phyloP scores from a whole-genome alignment of 1,140 invertebrate species.

The Cephus cinctus region DNA sequence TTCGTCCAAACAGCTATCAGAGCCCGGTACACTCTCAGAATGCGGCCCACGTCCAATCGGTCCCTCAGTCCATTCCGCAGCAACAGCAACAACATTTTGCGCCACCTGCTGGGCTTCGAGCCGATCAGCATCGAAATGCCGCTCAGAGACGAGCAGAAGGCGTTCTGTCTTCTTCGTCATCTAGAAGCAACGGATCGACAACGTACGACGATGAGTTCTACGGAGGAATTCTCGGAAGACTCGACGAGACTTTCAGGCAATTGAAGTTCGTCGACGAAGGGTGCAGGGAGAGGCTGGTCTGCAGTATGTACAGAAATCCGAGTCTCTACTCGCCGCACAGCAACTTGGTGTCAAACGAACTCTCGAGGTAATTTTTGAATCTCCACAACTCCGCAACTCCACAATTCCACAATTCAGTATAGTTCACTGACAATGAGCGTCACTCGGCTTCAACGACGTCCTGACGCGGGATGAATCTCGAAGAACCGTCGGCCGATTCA shows the following conservation, averaged over 20 bases:
- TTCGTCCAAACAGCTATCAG: too few species aligned
- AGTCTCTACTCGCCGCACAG: slow-evolving; percentile 75
- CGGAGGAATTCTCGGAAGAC: slow-evolving; percentile 69
- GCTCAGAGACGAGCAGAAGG: too few species aligned
- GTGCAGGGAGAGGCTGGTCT: slow-evolving; percentile 75
- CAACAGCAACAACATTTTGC: slow-evolving; percentile 1
- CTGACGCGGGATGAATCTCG: too few species aligned
- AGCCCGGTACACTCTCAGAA: too few species aligned
- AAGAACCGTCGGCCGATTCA: too few species aligned
- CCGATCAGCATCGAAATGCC: slow-evolving; percentile 19
- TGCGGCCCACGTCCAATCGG: too few species aligned
- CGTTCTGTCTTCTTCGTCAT: background rate
- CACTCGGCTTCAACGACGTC: too few species aligned
- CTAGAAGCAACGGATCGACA: slow-evolving; percentile 11
- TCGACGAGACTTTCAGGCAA: slow-evolving; percentile 72
- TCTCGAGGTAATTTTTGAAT: slow-evolving; percentile 71
- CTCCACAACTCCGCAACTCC: background rate
- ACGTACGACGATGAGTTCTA: slow-evolving; percentile 70
- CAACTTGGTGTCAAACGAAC: slow-evolving; percentile 78
- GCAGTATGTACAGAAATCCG: slow-evolving; percentile 80
- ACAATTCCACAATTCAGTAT: too few species aligned
- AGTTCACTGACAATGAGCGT: too few species aligned
- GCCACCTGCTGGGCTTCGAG: background rate
- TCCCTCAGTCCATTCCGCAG: too few species aligned
- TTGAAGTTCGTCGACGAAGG: slow-evolving; percentile 66